Conservation (phyloP, 2,888 invertebrate genomes). For the Conomelus anceps region DNA sequence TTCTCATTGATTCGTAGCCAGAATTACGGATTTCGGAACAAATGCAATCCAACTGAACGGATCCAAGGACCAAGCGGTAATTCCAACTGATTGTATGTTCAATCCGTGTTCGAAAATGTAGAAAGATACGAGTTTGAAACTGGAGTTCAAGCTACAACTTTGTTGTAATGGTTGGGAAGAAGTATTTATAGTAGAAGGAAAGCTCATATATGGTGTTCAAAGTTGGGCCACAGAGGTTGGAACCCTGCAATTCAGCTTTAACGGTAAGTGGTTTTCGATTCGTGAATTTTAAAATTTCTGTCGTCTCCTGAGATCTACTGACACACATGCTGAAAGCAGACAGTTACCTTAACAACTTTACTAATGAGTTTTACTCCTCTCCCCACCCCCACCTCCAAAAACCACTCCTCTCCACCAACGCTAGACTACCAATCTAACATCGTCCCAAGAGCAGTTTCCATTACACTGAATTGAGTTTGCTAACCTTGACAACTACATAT, state of each 20-base stretch:
- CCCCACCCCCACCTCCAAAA: neutral
- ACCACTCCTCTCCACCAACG: neutral
- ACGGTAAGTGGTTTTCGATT: neutral
- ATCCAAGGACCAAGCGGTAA: neutral
- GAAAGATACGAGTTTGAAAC: neutral
- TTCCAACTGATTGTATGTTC: neutral
- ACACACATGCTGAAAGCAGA: neutral
- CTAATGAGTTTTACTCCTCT: neutral
- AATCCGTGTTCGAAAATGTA: neutral
- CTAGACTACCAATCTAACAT: neutral
- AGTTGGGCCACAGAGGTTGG: neutral
- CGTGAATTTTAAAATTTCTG: neutral
- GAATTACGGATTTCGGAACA: neutral
- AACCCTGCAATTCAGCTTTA: neutral
- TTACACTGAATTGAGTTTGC: neutral
- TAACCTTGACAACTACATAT: neutral
- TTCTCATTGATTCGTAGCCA: neutral
- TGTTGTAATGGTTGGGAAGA: neutral
- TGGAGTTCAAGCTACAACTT: neutral
- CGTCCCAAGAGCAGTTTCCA: neutral
- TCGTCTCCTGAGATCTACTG: neutral
- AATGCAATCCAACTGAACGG: neutral
- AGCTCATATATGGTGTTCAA: neutral
- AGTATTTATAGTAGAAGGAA: neutral
- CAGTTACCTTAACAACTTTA: neutral